phyloP scores from a whole-genome alignment of 2,888 invertebrate species.

The Ophioninae sp. region DNA sequence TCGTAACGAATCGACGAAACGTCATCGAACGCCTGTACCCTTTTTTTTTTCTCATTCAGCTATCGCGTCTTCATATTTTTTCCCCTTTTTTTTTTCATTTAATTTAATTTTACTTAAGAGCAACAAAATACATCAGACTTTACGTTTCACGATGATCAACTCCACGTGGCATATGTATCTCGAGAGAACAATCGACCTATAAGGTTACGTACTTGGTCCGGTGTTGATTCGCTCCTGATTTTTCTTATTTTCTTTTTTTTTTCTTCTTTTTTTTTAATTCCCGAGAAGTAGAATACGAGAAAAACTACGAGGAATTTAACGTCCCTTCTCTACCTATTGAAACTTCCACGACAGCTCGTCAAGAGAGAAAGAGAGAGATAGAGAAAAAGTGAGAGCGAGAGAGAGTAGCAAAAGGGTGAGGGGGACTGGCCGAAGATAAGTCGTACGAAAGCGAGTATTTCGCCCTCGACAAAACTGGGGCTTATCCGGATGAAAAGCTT shows the following conservation, averaged over 20 bases:
- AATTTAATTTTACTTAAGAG: slow-evolving; percentile 39
- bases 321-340: slow-evolving; percentile 14
- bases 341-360: slow-evolving; percentile 17
- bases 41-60: slow-evolving; percentile 14
- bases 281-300: slow-evolving; percentile 25
- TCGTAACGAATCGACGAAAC: slow-evolving; percentile 32
- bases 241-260: slow-evolving; percentile 14
- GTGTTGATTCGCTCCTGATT: slow-evolving; percentile 21
- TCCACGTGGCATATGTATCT: slow-evolving; percentile 50
- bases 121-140: slow-evolving; percentile 59
- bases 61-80: slow-evolving; percentile 1
- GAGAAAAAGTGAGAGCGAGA: too few relatives aligned
- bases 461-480: slow-evolving; percentile 24
- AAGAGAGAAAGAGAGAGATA: too few relatives aligned
- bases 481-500: slow-evolving; percentile 21
- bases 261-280: too few relatives aligned
- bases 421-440: slow-evolving; percentile 52
- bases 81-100: slow-evolving; percentile 14
- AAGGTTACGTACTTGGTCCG: slow-evolving; percentile 57
- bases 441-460: slow-evolving; percentile 5
- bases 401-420: slow-evolving; percentile 16
- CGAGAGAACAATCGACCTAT: slow-evolving; percentile 56
- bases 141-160: slow-evolving; percentile 48
- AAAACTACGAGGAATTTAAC: slow-evolving; percentile 10
- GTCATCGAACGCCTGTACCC: neutral